These are phyloP conservation scores for Oscarella lobularis DNA, from an alignment of 37 sponge, comb jelly and placozoan species.

Conservation along the genomic window DNA sequence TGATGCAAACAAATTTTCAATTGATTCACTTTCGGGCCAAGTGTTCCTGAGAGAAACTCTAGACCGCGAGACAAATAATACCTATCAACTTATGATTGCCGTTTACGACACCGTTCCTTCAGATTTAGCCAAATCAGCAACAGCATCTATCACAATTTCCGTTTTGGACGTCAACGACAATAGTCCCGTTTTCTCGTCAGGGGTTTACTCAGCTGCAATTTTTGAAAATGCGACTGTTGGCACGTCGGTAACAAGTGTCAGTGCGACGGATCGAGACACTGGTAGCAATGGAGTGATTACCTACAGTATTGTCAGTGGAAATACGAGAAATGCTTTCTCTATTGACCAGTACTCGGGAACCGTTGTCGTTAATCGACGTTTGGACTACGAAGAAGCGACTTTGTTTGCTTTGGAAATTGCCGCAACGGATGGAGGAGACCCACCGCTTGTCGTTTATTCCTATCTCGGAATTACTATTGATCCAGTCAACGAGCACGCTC, in stretches of 20 bases:
- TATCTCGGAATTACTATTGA: not conserved
- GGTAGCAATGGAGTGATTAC: conserved; percentile 35
- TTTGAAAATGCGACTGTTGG: conserved; percentile 1
- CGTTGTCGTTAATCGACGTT: conserved; percentile 7
- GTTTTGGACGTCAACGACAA: not conserved
- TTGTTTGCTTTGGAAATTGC: not conserved
- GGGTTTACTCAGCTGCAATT: not conserved
- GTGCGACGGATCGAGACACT: conserved; percentile 48
- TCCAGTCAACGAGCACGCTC: conserved; percentile 1
- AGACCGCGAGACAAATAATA: conserved; percentile 23
- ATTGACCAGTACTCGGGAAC: conserved; percentile 35
- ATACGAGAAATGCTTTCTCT: conserved; percentile 14
- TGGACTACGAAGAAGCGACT: conserved; percentile 27
- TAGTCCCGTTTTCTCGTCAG: not conserved
- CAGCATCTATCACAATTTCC: not conserved
- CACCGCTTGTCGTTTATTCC: not conserved
- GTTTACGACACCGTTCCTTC: conserved; percentile 3
- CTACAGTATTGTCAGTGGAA: conserved; percentile 24
- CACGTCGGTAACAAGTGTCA: conserved; percentile 8
- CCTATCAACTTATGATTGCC: conserved; percentile 34
- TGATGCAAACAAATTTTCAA: not conserved
- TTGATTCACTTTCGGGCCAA: not conserved
- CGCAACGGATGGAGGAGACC: not conserved
- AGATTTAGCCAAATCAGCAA: not conserved
- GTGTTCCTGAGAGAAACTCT: conserved; percentile 26